Percentiles rank a stretch among this genome's conserved stretches.
phyloP scores from a whole-genome alignment of 2,113 vertebrate species.

The Chlamydotis undulata region DNA sequence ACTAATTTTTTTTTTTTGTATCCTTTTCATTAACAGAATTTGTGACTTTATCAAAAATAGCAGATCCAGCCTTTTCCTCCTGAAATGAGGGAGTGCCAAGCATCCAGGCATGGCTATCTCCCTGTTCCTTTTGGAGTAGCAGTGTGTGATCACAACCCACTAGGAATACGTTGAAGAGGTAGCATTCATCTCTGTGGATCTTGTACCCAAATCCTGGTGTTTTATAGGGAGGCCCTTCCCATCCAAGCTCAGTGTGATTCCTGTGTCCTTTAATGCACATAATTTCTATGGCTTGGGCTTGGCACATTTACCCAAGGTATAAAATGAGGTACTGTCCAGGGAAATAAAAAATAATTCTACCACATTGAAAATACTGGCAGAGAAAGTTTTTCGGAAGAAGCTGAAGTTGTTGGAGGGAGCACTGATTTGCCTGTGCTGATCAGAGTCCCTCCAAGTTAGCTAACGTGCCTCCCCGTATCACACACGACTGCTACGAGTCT shows the following conservation, averaged over 20 bases:
- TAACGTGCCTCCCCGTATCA: background rate
- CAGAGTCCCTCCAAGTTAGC: background rate
- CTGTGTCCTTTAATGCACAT: background rate
- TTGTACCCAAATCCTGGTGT: background rate
- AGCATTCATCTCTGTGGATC: background rate
- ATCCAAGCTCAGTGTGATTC: background rate
- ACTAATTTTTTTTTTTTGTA: background rate
- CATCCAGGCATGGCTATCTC: background rate
- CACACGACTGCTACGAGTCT: slow-evolving; percentile 38
- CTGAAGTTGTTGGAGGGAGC: background rate
- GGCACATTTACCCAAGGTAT: background rate
- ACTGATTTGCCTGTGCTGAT: background rate
- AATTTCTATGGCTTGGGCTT: background rate
- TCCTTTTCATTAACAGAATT: background rate
- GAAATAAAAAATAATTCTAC: background rate
- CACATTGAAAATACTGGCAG: background rate
- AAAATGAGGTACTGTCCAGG: background rate
- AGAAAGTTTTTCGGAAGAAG: slow-evolving; percentile 3
- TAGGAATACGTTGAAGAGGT: background rate
- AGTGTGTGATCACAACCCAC: background rate
- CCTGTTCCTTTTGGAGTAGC: background rate
- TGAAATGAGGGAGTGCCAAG: background rate
- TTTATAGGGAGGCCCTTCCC: background rate
- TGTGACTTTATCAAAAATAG: background rate
- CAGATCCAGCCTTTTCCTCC: background rate